A percentile compares a stretch with the other conserved stretches of the same genome.
Conservation (phyloP, 2,113 vertebrate species). For the Delphinapterus leucas region DNA sequence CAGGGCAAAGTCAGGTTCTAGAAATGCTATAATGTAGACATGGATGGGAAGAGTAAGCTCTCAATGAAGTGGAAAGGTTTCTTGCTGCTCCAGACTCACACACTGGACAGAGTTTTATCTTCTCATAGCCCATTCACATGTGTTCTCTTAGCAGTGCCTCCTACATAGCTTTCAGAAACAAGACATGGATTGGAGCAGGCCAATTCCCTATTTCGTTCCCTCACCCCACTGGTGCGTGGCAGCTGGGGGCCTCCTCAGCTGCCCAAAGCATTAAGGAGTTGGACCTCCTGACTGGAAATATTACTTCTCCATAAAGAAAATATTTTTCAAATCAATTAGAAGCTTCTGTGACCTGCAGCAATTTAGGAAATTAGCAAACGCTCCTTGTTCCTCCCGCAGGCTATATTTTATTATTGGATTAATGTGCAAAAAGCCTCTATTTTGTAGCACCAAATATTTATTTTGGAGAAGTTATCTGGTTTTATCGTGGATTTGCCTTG, state of each 20-base stretch:
- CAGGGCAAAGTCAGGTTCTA: neutral
- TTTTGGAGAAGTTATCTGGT: constrained; percentile 54
- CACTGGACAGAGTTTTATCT: neutral
- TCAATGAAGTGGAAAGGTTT: neutral
- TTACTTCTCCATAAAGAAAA: constrained; percentile 49
- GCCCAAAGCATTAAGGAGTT: neutral
- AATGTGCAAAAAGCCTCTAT: constrained; percentile 70
- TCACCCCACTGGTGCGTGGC: neutral
- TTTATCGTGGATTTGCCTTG: constrained; percentile 71
- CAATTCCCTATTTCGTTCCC: neutral
- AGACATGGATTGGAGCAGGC: neutral
- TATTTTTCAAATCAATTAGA: constrained; percentile 52
- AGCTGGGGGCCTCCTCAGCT: neutral
- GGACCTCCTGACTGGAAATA: neutral
- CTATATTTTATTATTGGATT: constrained; percentile 74
- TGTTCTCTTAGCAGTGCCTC: neutral
- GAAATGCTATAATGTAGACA: neutral
- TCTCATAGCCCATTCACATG: neutral
- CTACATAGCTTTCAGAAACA: neutral
- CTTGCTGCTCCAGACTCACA: neutral
- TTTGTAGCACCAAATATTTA: constrained; percentile 71
- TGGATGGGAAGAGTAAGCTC: neutral
- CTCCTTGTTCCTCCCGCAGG: constrained; percentile 40
- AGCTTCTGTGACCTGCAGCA: constrained; percentile 34
- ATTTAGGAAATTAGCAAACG: constrained; percentile 61